Conservation (phyloP, 1,140 invertebrate genomes). For the Drosophila chauvacae region DNA sequence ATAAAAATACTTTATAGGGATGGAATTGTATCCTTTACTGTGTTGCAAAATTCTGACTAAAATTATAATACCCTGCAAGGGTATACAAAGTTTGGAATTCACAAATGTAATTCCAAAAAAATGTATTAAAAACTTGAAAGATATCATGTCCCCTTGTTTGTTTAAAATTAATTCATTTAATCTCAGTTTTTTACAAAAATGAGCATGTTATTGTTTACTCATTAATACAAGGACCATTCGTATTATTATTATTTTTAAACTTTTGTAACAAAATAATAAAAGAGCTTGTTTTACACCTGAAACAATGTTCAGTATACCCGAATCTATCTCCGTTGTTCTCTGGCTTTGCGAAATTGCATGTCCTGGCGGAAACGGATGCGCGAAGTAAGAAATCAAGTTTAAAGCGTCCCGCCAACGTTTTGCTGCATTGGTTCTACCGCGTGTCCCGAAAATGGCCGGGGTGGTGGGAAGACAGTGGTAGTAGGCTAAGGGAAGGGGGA, state of each 20-base stretch:
- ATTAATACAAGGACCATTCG: too few species aligned
- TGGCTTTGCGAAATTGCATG: neutral
- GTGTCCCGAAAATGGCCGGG: neutral
- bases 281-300: neutral
- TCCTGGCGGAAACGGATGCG: constrained; percentile 20
- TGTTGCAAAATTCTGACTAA: too few species aligned
- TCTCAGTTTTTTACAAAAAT: too few species aligned
- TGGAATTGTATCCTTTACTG: too few species aligned
- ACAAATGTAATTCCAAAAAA: too few species aligned
- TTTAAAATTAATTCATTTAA: neutral
- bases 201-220: neutral
- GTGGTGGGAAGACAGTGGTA: neutral
- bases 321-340: neutral
- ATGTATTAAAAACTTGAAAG: neutral
- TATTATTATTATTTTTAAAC: neutral
- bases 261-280: neutral
- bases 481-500: neutral
- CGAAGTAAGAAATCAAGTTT: constrained; percentile 47
- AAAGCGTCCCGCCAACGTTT: constrained; percentile 19
- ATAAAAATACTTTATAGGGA: too few species aligned
- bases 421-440: constrained; percentile 17
- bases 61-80: too few species aligned
- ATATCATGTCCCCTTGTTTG: neutral
- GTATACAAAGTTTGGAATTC: too few species aligned
- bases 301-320: constrained; percentile 1